Evolutionary conservation across 2,888 invertebrate genomes (phyloP).

Genomic region (Ophion slaviceki): DNA sequence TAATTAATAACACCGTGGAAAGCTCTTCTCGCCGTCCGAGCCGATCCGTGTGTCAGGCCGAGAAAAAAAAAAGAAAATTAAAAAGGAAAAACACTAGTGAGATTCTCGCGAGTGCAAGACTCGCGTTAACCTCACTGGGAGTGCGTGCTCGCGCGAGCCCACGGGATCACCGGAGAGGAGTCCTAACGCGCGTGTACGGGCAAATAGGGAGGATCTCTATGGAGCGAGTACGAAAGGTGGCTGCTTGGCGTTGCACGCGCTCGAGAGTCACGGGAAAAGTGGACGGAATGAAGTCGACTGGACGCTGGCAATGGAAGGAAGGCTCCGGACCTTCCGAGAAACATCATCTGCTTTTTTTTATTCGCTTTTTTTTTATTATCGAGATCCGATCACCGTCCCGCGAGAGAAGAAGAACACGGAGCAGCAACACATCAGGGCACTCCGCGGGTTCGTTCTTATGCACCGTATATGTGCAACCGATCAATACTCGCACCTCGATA

Average conservation of each 20-base stretch:
- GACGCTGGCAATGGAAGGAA: conserved; percentile 17
- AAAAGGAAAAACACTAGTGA: conserved; percentile 6
- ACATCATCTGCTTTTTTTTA: conserved; percentile 28
- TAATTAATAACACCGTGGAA: conserved; percentile 79
- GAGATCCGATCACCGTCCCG: conserved; percentile 29
- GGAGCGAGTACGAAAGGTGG: conserved; percentile 32
- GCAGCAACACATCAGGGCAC: conserved; percentile 27
- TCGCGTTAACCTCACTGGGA: conserved; percentile 23
- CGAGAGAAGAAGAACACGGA: conserved; percentile 11
- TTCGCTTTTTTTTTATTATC: conserved; percentile 8
- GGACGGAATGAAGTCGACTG: conserved; percentile 34
- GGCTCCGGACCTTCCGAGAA: conserved; percentile 57
- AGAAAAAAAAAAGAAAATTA: neutral
- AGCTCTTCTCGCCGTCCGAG: conserved; percentile 73
- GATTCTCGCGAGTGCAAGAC: conserved; percentile 19
- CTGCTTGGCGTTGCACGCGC: conserved; percentile 6
- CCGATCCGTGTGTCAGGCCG: conserved; percentile 43
- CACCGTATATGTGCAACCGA: conserved; percentile 63
- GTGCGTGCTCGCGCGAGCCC: neutral
- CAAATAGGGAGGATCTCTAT: conserved; percentile 31
- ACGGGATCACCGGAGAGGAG: conserved; percentile 20
- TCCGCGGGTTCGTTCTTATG: conserved; percentile 37
- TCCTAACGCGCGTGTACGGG: conserved; percentile 16
- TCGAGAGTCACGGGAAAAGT: conserved; percentile 44
- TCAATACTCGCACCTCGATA: conserved; percentile 78